phyloP scores from a whole-genome alignment of 2,797 vertebrate species.

The Spinibarbus caldwelli region DNA sequence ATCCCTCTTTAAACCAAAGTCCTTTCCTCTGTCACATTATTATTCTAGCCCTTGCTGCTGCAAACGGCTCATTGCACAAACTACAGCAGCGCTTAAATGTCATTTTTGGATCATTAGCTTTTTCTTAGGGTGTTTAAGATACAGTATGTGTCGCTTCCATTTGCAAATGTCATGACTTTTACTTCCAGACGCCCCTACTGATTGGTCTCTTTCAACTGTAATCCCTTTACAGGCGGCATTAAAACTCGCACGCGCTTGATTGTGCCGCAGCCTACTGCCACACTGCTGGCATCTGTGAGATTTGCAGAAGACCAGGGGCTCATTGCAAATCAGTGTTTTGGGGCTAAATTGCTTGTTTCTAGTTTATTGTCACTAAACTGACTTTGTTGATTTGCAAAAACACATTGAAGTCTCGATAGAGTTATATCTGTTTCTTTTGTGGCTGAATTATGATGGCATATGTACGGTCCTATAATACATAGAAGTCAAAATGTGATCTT shows the following conservation, averaged over 20 bases:
- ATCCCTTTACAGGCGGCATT: slow-evolving; percentile 34
- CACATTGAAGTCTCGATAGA: not conserved
- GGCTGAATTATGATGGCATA: slow-evolving; percentile 3
- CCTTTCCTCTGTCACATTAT: slow-evolving; percentile 29
- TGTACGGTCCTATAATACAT: not conserved
- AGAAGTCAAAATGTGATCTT: not conserved
- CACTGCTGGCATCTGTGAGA: slow-evolving; percentile 25
- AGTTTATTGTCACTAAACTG: slow-evolving; percentile 1
- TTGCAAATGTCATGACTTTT: slow-evolving; percentile 48
- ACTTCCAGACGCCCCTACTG: slow-evolving; percentile 27
- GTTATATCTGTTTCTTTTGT: not conserved
- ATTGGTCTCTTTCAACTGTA: slow-evolving; percentile 42
- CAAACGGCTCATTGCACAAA: slow-evolving; percentile 30
- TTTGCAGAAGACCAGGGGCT: slow-evolving; percentile 16
- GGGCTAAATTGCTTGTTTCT: slow-evolving; percentile 13
- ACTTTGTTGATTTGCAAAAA: not conserved
- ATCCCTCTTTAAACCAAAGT: slow-evolving; percentile 33
- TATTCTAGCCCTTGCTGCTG: slow-evolving; percentile 30
- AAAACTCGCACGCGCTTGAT: not conserved
- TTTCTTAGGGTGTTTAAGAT: slow-evolving; percentile 44
- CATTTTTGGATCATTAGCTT: slow-evolving; percentile 34
- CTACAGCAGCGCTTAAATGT: slow-evolving; percentile 3
- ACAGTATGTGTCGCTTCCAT: slow-evolving; percentile 25
- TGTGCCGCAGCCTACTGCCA: slow-evolving; percentile 18
- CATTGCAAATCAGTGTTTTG: slow-evolving; percentile 28